Evolutionary conservation across 2,888 invertebrate species (phyloP).

Genomic region (Phanerotoma sp.): DNA sequence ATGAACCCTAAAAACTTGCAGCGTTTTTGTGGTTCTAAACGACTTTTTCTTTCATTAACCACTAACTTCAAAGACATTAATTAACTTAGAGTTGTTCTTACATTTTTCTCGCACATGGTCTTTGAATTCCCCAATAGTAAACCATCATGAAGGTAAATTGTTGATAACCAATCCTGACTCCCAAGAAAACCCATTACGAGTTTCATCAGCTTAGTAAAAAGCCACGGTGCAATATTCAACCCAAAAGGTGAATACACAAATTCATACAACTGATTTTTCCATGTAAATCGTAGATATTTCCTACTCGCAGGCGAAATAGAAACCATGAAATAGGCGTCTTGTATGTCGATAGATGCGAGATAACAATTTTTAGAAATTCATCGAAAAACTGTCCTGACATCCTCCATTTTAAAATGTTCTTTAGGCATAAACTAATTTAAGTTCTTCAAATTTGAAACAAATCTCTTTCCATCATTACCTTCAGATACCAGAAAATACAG

Average conservation of each 20-base stretch:
- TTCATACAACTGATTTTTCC: constrained; percentile 27
- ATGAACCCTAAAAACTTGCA: no score
- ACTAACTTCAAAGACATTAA: constrained; percentile 10
- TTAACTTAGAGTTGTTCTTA: neutral
- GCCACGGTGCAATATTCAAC: constrained; percentile 35
- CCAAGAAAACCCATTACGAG: constrained; percentile 15
- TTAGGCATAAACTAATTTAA: constrained; percentile 26
- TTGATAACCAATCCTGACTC: neutral
- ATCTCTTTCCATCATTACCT: constrained; percentile 17
- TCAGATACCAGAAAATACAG: constrained; percentile 25
- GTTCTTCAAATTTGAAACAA: constrained; percentile 30
- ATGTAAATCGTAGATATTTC: neutral
- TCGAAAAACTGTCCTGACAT: neutral
- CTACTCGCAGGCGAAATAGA: neutral
- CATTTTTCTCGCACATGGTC: neutral
- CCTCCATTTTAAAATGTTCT: constrained; percentile 32
- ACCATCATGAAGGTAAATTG: constrained; percentile 23
- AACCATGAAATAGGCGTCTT: neutral
- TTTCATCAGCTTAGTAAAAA: constrained; percentile 40
- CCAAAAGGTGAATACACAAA: constrained; percentile 39
- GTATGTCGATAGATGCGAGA: neutral
- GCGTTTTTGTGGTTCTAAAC: no score
- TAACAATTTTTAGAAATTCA: neutral
- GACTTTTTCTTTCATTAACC: no score
- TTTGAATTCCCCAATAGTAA: constrained; percentile 11